Evolutionary conservation across 2,113 vertebrate genomes (phyloP).

Genomic region (Nestor notabilis): DNA sequence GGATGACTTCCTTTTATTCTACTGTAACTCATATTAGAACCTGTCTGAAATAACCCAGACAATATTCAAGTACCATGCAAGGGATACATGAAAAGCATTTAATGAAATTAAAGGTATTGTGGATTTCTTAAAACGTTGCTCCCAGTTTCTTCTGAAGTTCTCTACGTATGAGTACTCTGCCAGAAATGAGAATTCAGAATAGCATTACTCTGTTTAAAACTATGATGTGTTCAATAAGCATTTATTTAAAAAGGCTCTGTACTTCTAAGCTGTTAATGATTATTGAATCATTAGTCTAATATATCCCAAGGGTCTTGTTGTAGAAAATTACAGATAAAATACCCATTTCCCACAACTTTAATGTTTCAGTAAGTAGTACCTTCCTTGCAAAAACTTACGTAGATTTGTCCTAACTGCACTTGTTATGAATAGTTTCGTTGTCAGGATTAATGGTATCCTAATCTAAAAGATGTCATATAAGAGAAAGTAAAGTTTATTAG

Average conservation of each 20-base stretch:
- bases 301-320: slow-evolving; percentile 30
- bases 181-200: neutral
- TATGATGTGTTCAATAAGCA: neutral
- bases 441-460: neutral
- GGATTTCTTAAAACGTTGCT: neutral
- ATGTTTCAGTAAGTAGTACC: neutral
- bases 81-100: neutral
- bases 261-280: slow-evolving; percentile 40
- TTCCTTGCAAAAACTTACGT: neutral
- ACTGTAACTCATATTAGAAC: neutral
- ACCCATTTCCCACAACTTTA: slow-evolving; percentile 1
- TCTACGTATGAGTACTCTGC: neutral
- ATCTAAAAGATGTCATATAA: neutral
- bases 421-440: neutral
- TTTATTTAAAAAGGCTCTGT: neutral
- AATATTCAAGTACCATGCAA: neutral
- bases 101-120: neutral
- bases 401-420: neutral
- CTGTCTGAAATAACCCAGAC: neutral
- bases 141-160: neutral
- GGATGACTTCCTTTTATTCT: neutral
- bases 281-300: slow-evolving; percentile 58
- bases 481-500: neutral
- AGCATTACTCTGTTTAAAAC: neutral
- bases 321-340: slow-evolving; percentile 43